phyloP scores from a whole-genome alignment of 2,113 vertebrate genomes.

The Psammodynastes pulverulentus region DNA sequence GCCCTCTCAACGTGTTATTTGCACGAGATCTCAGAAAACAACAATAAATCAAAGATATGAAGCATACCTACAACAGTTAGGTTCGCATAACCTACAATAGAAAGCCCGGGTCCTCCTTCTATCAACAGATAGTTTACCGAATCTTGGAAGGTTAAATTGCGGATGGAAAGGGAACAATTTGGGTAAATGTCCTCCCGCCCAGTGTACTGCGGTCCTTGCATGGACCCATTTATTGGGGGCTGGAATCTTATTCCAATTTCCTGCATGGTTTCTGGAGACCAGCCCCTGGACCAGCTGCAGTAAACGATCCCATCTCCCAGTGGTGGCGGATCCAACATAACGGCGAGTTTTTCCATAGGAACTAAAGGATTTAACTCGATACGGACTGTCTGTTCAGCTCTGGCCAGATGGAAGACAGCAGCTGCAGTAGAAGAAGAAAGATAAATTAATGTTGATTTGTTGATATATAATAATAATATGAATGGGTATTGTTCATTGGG shows the following conservation, averaged over 20 bases:
- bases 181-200: not conserved
- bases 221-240: not conserved
- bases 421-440: not conserved
- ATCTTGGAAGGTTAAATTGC: not conserved
- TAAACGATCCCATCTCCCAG: not conserved
- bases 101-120: not conserved
- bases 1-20: not conserved
- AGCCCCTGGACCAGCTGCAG: not conserved
- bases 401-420: not conserved
- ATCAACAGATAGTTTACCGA: not conserved
- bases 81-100: not conserved
- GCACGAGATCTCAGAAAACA: not conserved
- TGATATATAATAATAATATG: too few species aligned
- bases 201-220: not conserved
- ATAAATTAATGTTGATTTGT: too few species aligned
- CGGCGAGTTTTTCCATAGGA: not conserved
- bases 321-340: not conserved
- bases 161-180: not conserved
- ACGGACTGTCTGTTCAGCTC: not conserved
- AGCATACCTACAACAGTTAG: not conserved
- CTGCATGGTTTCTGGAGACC: not conserved
- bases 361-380: rapidly evolving
- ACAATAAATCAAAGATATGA: not conserved
- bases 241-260: not conserved
- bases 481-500: too few species aligned